Conservation (phyloP, 2,113 vertebrate genomes). For the Oreotrochilus melanogaster region DNA sequence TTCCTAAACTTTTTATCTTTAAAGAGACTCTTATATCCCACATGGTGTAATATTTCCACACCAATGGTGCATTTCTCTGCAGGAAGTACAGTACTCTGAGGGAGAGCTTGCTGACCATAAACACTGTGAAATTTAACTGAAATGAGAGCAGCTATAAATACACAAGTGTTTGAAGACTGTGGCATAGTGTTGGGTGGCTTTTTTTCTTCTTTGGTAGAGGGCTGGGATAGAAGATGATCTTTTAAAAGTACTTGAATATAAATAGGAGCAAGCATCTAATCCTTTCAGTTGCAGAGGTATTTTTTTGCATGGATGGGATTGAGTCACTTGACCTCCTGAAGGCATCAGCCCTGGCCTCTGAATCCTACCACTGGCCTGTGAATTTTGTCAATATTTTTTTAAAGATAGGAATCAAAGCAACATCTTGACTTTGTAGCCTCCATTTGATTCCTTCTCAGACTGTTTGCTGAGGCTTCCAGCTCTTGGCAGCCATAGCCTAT, state of each 20-base stretch:
- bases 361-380: neutral
- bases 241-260: neutral
- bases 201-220: neutral
- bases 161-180: neutral
- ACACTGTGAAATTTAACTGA: neutral
- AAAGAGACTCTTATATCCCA: neutral
- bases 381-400: neutral
- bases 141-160: neutral
- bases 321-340: neutral
- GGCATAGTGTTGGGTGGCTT: neutral
- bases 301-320: neutral
- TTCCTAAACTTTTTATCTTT: neutral
- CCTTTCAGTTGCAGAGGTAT: neutral
- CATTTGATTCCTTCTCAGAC: neutral
- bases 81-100: neutral
- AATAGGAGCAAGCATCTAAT: neutral
- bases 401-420: neutral
- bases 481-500: neutral
- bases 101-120: neutral
- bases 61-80: rapidly evolving
- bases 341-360: neutral
- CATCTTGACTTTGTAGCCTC: neutral
- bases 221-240: neutral
- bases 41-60: neutral
- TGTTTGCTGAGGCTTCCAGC: neutral